phyloP scores from a whole-genome alignment of 2,113 vertebrate species.

The Noturus placidus region DNA sequence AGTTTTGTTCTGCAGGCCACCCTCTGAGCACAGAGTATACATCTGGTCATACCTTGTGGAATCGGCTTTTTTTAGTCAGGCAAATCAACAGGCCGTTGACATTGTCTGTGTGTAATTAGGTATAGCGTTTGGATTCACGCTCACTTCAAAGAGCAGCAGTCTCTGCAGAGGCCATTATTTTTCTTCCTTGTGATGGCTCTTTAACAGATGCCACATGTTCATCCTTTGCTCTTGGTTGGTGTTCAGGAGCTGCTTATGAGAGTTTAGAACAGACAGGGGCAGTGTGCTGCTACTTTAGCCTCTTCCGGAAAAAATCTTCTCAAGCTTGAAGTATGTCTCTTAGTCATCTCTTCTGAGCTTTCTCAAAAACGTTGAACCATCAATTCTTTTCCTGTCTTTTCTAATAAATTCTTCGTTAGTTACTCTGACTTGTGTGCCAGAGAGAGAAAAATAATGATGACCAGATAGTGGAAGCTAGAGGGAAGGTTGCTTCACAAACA shows the following conservation, averaged over 20 bases:
- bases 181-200: constrained; percentile 62
- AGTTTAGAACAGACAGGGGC: neutral
- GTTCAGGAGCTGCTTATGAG: constrained; percentile 48
- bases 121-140: constrained; percentile 63
- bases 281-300: neutral
- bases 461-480: constrained; percentile 35
- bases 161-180: constrained; percentile 66
- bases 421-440: neutral
- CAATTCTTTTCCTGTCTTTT: neutral
- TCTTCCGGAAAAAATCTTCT: neutral
- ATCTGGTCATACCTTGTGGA: constrained; percentile 21
- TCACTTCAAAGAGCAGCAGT: constrained; percentile 69
- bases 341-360: constrained; percentile 13
- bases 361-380: neutral
- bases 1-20: constrained; percentile 25
- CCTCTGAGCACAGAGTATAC: constrained; percentile 15
- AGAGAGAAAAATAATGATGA: constrained; percentile 26
- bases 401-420: neutral
- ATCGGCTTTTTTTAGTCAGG: constrained; percentile 37
- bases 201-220: constrained; percentile 72
- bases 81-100: constrained; percentile 60
- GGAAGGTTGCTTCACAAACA: constrained; percentile 29
- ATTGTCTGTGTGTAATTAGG: constrained; percentile 70
- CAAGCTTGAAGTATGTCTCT: neutral
- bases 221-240: constrained; percentile 48